phyloP scores from a whole-genome alignment of 2,888 invertebrate species.

The Candidula unifasciata region DNA sequence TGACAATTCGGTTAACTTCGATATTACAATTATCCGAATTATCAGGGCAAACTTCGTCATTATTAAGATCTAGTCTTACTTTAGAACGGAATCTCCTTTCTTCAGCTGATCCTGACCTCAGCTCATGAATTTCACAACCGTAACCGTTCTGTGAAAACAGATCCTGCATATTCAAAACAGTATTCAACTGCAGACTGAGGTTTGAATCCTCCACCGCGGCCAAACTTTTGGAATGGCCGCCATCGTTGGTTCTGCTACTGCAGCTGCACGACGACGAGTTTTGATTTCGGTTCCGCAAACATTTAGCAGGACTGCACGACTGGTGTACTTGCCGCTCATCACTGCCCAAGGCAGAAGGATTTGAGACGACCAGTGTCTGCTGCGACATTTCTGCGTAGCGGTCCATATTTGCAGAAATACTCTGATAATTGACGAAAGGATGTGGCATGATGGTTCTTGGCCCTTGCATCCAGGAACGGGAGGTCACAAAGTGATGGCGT shows the following conservation, averaged over 20 bases:
- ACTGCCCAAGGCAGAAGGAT: neutral
- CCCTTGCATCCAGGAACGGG: slow-evolving; percentile 41
- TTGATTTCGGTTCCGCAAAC: slow-evolving; percentile 35
- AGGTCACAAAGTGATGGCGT: slow-evolving; percentile 27
- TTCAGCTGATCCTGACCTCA: no score
- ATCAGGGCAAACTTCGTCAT: no score
- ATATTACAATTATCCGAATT: neutral
- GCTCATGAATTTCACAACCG: neutral
- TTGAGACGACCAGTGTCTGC: slow-evolving; percentile 33
- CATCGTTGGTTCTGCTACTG: neutral
- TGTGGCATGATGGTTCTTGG: slow-evolving; percentile 45
- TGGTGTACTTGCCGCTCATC: neutral
- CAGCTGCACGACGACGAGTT: slow-evolving; percentile 24
- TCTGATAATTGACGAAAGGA: slow-evolving; percentile 39
- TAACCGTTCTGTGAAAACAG: neutral
- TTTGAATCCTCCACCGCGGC: neutral
- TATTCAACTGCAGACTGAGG: neutral
- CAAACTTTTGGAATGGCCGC: neutral
- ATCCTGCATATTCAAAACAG: neutral
- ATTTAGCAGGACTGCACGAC: slow-evolving; percentile 4
- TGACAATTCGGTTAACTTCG: neutral
- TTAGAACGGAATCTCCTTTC: no score
- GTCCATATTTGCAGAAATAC: slow-evolving; percentile 31
- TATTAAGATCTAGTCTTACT: no score
- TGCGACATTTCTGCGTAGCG: slow-evolving; percentile 41